Base-by-base conservation (phyloP, 2,113 vertebrate species). In the Apodemus speciosus region DNA sequence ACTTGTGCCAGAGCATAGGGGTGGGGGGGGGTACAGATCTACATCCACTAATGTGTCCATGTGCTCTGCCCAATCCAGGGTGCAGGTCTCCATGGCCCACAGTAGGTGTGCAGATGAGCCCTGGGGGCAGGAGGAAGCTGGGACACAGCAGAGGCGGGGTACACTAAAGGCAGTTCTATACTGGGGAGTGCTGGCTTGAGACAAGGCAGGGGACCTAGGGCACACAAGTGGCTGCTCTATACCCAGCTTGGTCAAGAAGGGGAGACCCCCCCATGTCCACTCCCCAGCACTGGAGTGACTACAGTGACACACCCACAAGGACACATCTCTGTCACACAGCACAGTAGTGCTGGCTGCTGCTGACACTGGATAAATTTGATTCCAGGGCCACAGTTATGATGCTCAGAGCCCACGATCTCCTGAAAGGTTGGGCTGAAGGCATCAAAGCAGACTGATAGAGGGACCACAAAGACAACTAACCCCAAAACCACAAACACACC, bases 31-130 rank as follows among this genome's bases (percentile, higher is more conserved):
- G 9, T 64, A 46, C 32, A 72, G 69, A 66, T 1, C 43, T 40
- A 40, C 25, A 27, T 27, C 58, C 9, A 76, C 38, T 16, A 35
- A 18, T n/a, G 23, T 0, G 21, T 11, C 53, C 10, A 46, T 14
- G n/a, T 15, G 38, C 20, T 30, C 80, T 3, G 1, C 35, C 38
- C 0, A 0, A 7, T 4, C 32, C 35, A 2, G 73, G 2, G 3
- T 35, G 14, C 51, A 38, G 69, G 11, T 30, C 32, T 79, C 25
- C 14, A 30, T 6, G 27, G 20, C 0, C 1, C 35, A 20, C 1
- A 38, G n/a, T 0, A 32, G 43, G 11, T 18, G 9, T 62, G 85
- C 18, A 76, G 62, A 32, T n/a, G 14, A 51, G 43, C 2, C 25
- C 51, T 14, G 16, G 35, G 13, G 3, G 16, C 35, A n/a, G 9